A percentile compares a stretch with the other conserved stretches of the same genome.
Evolutionary conservation across 1,140 invertebrate genomes (phyloP).

Genomic region (Drosophila guanche): DNA sequence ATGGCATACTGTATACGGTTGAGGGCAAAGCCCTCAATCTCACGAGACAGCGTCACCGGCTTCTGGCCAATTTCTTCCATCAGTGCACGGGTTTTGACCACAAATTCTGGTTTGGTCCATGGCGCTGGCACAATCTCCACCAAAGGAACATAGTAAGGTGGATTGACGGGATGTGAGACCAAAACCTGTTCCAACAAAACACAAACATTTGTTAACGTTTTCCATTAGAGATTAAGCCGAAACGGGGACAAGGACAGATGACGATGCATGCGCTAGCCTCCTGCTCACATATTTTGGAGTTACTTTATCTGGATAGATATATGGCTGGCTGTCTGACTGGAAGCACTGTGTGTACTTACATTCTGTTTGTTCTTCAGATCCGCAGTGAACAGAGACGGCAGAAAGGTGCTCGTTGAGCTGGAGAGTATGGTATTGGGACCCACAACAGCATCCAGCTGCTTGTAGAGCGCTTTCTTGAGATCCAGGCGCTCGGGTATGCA

Average conservation of each 20-base stretch:
- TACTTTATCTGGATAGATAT: slow-evolving; percentile 9
- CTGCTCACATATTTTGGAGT: too few species aligned
- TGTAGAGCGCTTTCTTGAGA: slow-evolving; percentile 92
- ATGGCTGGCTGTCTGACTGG: neutral
- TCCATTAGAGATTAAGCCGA: slow-evolving; percentile 7
- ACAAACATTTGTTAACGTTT: neutral
- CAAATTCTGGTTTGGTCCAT: slow-evolving; percentile 88
- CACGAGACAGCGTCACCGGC: slow-evolving; percentile 92
- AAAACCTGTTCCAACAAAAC: slow-evolving; percentile 64
- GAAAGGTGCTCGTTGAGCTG: slow-evolving; percentile 95
- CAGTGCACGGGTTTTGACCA: slow-evolving; percentile 87
- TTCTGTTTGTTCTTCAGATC: slow-evolving; percentile 90
- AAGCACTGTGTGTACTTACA: slow-evolving; percentile 54
- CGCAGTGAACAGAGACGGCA: slow-evolving; percentile 93
- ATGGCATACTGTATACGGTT: slow-evolving; percentile 98
- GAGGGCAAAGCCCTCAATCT: slow-evolving; percentile 96
- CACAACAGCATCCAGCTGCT: slow-evolving; percentile 90
- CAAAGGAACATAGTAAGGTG: slow-evolving; percentile 97
- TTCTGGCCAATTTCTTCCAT: slow-evolving; percentile 95
- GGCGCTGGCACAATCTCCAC: slow-evolving; percentile 97
- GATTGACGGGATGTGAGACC: slow-evolving; percentile 96
- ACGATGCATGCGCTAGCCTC: too few species aligned
- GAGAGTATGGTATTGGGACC: slow-evolving; percentile 91
- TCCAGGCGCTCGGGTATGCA: slow-evolving; percentile 96
- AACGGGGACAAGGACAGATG: slow-evolving; percentile 24